Evolutionary conservation across 2,797 vertebrate genomes (phyloP).

Genomic region (Coluber constrictor): DNA sequence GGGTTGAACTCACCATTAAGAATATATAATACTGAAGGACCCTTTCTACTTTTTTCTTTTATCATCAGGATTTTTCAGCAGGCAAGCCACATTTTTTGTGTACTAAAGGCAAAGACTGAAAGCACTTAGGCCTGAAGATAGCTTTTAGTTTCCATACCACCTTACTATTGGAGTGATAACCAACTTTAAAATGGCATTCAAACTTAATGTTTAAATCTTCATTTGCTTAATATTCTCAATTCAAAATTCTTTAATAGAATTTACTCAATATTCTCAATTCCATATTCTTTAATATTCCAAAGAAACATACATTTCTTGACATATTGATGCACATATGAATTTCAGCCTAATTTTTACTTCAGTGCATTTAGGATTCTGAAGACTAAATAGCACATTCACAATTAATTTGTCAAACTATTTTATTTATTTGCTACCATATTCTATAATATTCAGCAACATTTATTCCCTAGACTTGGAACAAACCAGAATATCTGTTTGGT

Average conservation of each 20-base stretch:
- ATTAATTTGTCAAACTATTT: not conserved
- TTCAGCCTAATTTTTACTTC: constrained; percentile 4
- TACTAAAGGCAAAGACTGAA: not conserved
- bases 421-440: not conserved
- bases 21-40: not conserved
- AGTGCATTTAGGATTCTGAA: constrained; percentile 16
- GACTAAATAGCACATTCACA: not conserved
- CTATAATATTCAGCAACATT: not conserved
- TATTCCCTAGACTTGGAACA: not conserved
- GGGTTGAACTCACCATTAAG: not conserved
- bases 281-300: too few relatives aligned
- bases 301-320: not conserved
- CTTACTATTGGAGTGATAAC: not conserved
- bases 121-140: not conserved
- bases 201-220: not conserved
- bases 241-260: too few relatives aligned
- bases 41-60: not conserved
- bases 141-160: not conserved
- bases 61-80: not conserved
- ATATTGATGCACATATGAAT: not conserved
- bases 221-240: not conserved
- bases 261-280: not conserved
- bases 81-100: not conserved
- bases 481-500: not conserved
- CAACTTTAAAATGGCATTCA: not conserved